phyloP scores from a whole-genome alignment of 2,113 vertebrate genomes.

The Phylloscopus whistleri region DNA sequence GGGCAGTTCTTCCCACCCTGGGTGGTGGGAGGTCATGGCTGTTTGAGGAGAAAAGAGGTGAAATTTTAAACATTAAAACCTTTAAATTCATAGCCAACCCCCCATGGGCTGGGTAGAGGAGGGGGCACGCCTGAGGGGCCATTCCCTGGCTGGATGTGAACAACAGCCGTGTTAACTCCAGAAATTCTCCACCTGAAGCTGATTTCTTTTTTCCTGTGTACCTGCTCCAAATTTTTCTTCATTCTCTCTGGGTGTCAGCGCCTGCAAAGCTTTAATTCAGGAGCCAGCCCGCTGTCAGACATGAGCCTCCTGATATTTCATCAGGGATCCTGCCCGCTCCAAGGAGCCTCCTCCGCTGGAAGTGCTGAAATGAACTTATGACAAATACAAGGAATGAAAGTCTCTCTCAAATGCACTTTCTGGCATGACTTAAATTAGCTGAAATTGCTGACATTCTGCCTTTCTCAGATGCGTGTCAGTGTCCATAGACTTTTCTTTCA shows the following conservation, averaged over 20 bases:
- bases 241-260: not conserved
- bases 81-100: not conserved
- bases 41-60: not conserved
- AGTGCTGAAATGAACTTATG: not conserved
- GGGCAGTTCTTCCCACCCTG: not conserved
- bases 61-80: not conserved
- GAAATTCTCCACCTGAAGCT: not conserved
- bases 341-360: not conserved
- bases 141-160: not conserved
- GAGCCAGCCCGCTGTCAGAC: not conserved
- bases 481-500: slow-evolving; percentile 36
- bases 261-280: not conserved
- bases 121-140: not conserved
- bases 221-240: not conserved
- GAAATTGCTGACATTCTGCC: slow-evolving; percentile 48
- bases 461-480: slow-evolving; percentile 33
- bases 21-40: rapidly evolving
- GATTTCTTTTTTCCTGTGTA: not conserved
- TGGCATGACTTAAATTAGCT: slow-evolving; percentile 33
- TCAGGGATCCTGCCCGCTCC: not conserved
- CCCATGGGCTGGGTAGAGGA: not conserved
- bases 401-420: not conserved
- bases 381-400: slow-evolving; percentile 34
- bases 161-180: rapidly evolving
- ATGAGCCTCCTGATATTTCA: not conserved